phyloP scores from a whole-genome alignment of 2,797 vertebrate genomes.

The Esox masquinongy region DNA sequence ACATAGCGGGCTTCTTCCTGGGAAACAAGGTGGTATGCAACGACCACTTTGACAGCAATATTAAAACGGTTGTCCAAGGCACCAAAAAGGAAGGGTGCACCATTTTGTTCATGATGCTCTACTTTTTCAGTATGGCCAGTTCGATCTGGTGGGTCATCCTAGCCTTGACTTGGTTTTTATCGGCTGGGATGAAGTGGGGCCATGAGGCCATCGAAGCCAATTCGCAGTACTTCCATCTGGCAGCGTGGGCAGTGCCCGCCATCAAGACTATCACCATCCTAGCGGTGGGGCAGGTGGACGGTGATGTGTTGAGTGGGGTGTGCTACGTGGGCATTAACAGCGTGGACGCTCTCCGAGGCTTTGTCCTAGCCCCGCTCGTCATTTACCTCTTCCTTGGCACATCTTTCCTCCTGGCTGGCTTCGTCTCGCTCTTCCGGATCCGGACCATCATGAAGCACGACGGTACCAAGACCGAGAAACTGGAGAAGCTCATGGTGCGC shows the following conservation, averaged over 20 bases:
- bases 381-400: constrained; percentile 86
- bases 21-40: constrained; percentile 84
- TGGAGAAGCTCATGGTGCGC: constrained; percentile 83
- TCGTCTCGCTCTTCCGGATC: constrained; percentile 85
- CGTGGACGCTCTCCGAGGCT: constrained; percentile 80
- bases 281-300: constrained; percentile 83
- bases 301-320: constrained; percentile 80
- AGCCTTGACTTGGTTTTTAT: constrained; percentile 84
- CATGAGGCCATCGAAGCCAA: constrained; percentile 85
- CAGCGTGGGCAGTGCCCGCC: constrained; percentile 82
- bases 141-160: constrained; percentile 87
- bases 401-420: constrained; percentile 82
- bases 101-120: constrained; percentile 86
- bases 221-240: constrained; percentile 83
- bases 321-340: constrained; percentile 85
- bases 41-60: constrained; percentile 80
- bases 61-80: constrained; percentile 80
- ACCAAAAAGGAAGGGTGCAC: constrained; percentile 85
- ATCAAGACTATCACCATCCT: constrained; percentile 85
- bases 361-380: constrained; percentile 81
- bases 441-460: constrained; percentile 86
- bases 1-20: constrained; percentile 81
- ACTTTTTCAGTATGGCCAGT: constrained; percentile 81
- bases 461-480: constrained; percentile 82
- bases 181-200: constrained; percentile 85